Base-by-base conservation (phyloP, 2,797 vertebrate species). In the Hydrocynus forskahlii region DNA sequence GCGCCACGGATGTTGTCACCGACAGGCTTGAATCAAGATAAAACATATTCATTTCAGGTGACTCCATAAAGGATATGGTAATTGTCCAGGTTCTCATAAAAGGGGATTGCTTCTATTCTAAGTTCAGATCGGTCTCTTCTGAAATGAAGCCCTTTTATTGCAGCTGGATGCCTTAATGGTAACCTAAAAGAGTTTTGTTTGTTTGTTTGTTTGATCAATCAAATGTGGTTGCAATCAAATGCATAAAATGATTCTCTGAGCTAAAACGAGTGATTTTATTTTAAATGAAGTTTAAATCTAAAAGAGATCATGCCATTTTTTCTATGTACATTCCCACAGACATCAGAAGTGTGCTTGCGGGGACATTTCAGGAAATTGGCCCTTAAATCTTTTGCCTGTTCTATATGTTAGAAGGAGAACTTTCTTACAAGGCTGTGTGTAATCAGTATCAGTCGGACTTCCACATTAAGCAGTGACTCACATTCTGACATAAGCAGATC, bases 401-500 rank as follows among this genome's bases (percentile, higher is more conserved):
- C 48, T 74, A 12, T 29, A 5, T n/a, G 38, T 43, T 38, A n/a
- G 29, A 3, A 9, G 64, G 43, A 40, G 10, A 8, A 40, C 19
- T 40, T 43, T n/a, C 2, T n/a, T 6, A 57, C 54, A n/a, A n/a
- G 19, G 54, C 7, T 57, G 19, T 57, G 16, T 35, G 35, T 40
- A 9, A 19, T 66, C 35, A 66, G 35, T 19, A 19, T 19, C 14
- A 66, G 5, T 19, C 0, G 0, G 5, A 25, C 35, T 19, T 66
- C 29, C 1, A 43, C 35, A 19, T 29, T 66, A 35, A 45, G 50
- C 54, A 64, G 29, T 25, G 64, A 62, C 55, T 57, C 23, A 40
- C 73, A 8, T 35, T 88, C 23, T 73, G 38, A 78, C 86, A 85
- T 84, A 86, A 86, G 87, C 86, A 55, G 80, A 82, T 85, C 83